Percentiles rank a stretch among this genome's conserved stretches.
These are phyloP conservation scores for Meloidogyne chitwoodi DNA, from an alignment of 1,140 invertebrate species.

Conservation along the genomic window DNA sequence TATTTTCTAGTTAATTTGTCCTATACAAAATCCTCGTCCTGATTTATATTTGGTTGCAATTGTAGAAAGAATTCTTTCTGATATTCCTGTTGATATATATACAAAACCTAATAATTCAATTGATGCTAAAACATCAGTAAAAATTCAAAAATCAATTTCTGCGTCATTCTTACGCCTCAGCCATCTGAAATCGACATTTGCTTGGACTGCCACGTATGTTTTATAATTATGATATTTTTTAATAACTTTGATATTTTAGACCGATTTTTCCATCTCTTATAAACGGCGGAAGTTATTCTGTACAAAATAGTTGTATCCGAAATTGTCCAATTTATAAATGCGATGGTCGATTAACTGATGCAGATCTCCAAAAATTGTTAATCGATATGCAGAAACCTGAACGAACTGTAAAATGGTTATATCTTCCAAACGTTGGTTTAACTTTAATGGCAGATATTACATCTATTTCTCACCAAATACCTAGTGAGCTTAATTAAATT, in stretches of 20 bases:
- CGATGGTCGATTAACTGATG: conserved; percentile 38
- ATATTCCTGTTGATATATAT: conserved; percentile 36
- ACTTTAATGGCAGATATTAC: conserved; percentile 30
- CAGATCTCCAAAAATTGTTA: conserved; percentile 38
- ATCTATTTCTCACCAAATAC: conserved; percentile 23
- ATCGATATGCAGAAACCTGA: conserved; percentile 36
- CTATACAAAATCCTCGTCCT: conserved; percentile 23
- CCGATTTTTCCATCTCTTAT: conserved; percentile 33
- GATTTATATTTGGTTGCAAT: conserved; percentile 35
- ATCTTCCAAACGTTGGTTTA: conserved; percentile 30
- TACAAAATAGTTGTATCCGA: conserved; percentile 17
- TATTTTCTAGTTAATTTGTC: conserved; percentile 25
- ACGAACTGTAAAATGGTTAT: conserved; percentile 40
- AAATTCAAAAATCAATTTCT: conserved; percentile 32
- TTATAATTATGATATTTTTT: not conserved
- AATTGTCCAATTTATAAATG: conserved; percentile 31
- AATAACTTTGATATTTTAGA: conserved; percentile 7
- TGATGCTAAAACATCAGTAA: conserved; percentile 27
- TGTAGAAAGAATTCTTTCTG: conserved; percentile 41
- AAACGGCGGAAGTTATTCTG: not conserved
- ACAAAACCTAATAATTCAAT: conserved; percentile 17
- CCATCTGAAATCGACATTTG: conserved; percentile 38
- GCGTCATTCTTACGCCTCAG: conserved; percentile 20
- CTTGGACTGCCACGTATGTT: conserved; percentile 34
- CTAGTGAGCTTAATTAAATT: conserved; percentile 18